These are phyloP conservation scores for Opisthocomus hoazin DNA, from an alignment of 2,113 vertebrate species.

Conservation along the genomic window DNA sequence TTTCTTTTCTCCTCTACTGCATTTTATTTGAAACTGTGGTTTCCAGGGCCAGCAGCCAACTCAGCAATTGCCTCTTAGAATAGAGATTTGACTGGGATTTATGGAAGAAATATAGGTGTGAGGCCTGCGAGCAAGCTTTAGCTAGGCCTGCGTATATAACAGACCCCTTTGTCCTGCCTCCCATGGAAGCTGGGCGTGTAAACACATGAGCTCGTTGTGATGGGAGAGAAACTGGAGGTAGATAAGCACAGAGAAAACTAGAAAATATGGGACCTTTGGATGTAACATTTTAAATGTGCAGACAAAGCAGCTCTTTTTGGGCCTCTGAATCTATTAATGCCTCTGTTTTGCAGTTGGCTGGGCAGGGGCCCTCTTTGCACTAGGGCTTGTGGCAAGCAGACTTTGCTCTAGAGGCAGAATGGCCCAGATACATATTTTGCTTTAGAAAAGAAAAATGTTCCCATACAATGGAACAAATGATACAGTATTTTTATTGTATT, in stretches of 20 bases:
- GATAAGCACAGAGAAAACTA: background rate
- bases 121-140: background rate
- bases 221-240: background rate
- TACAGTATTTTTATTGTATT: background rate
- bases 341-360: background rate
- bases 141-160: background rate
- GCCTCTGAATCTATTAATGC: background rate
- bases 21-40: slow-evolving; percentile 57
- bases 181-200: background rate
- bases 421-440: background rate
- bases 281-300: background rate
- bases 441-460: background rate
- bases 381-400: background rate
- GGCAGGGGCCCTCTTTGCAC: background rate
- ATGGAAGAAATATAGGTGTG: slow-evolving; percentile 40
- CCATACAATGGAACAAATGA: background rate
- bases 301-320: background rate
- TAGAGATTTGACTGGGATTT: slow-evolving; percentile 12
- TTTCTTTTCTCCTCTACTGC: slow-evolving; percentile 10
- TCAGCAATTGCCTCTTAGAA: slow-evolving; percentile 10
- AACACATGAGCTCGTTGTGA: background rate
- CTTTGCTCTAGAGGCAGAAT: background rate
- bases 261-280: background rate
- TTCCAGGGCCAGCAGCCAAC: slow-evolving; percentile 39
- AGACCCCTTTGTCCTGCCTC: slow-evolving; percentile 14